phyloP scores from a whole-genome alignment of 2,797 vertebrate genomes.

The Heterohyrax brucei region DNA sequence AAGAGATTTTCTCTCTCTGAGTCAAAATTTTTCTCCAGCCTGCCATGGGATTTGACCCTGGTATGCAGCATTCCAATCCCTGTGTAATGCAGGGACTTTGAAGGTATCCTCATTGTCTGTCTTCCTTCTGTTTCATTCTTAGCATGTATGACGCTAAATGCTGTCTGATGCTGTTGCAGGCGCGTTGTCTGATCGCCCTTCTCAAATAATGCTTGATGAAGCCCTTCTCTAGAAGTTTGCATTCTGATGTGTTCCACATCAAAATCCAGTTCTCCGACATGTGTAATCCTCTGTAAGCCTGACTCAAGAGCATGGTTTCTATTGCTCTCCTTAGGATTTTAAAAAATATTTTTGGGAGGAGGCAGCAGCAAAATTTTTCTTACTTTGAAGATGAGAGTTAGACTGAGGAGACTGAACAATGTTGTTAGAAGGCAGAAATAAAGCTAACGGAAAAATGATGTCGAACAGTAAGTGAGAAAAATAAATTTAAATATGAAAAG shows the following conservation, averaged over 20 bases:
- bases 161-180: neutral
- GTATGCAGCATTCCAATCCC: conserved; percentile 72
- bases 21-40: conserved; percentile 78
- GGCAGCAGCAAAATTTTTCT: conserved; percentile 6
- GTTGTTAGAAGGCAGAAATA: conserved; percentile 34
- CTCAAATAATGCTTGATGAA: neutral
- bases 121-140: conserved; percentile 51
- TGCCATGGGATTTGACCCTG: conserved; percentile 81
- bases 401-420: conserved; percentile 18
- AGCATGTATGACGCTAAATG: neutral
- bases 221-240: neutral
- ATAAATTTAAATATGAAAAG: conserved; percentile 25
- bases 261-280: conserved; percentile 36
- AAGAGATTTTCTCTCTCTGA: conserved; percentile 87
- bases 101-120: conserved; percentile 41
- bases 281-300: conserved; percentile 24
- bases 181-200: neutral
- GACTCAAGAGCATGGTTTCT: conserved; percentile 9
- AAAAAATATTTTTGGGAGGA: neutral
- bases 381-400: conserved; percentile 66
- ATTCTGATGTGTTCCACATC: conserved; percentile 1
- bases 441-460: conserved; percentile 21
- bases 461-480: neutral
- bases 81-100: conserved; percentile 81
- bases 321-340: neutral